Base-by-base conservation (phyloP, 2,113 vertebrate genomes). In the Anser cygnoides region DNA sequence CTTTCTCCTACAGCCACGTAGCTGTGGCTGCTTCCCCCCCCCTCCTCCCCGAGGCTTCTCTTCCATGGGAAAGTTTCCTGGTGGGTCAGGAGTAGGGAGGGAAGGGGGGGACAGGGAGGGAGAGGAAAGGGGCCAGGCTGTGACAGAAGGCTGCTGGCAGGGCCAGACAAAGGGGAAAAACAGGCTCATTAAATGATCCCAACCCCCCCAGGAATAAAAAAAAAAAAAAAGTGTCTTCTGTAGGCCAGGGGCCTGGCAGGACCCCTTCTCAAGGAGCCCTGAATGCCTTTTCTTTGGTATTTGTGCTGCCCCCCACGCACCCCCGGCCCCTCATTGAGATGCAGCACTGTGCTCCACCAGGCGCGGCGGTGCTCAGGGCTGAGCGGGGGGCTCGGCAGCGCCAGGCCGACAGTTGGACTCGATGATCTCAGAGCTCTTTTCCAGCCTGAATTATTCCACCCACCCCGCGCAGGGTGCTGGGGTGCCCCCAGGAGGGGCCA, bases 11-110 rank as follows among this genome's bases (percentile, higher is more conserved):
- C 0, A 0, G 74, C 66, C 74, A 85, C 43, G 35, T 74, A n/a
- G 37, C 93, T 58, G 71, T 59, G 23, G 1, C 74, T 86, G 77
- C 76, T 95, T 84, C 81, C 23, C 28, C 91, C 50, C 12, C 82
- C 76, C 63, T 83, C 63, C 90, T 92, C 83, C 55, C 61, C 82
- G 73, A 41, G 83, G 80, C 88, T 52, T 93, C 75, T 82, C 82
- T 90, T 95, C 93, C 95, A 96, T 98, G 98, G 97, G 98, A 98
- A 98, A 97, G 97, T 96, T 98, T 96, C 95, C 92, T 8, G 2
- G 92, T 87, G 46, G 97, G 97, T 98, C 97, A 97, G 7, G 86
- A 97, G 94, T 39, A 49, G 46, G 0, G 68, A 86, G 91, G 70
- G 73, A 93, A 96, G 92, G 91, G 92, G 95, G 96, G 95, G 84